Percentiles rank a stretch among this genome's conserved stretches.
phyloP scores from a whole-genome alignment of 2,888 invertebrate species.

The Drosophila aldrichi region DNA sequence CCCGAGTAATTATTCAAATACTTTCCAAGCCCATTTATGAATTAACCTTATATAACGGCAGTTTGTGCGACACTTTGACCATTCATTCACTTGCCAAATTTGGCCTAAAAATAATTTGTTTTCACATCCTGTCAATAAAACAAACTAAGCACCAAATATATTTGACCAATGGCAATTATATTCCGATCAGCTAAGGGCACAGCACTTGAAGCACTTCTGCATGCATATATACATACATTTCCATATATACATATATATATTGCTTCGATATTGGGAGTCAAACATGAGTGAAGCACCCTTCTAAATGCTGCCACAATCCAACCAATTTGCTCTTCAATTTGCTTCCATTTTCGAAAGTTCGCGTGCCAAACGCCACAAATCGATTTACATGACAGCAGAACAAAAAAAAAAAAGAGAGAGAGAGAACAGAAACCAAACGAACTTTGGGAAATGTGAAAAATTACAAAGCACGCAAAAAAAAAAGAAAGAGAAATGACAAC shows the following conservation, averaged over 20 bases:
- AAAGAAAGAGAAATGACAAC: slow-evolving; percentile 52
- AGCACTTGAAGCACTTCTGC: slow-evolving; percentile 8
- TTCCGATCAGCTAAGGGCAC: slow-evolving; percentile 1
- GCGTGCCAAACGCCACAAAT: slow-evolving; percentile 72
- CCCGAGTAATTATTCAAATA: not conserved
- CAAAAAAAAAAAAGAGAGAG: not conserved
- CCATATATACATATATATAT: not conserved
- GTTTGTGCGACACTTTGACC: not conserved
- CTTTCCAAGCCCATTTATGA: not conserved
- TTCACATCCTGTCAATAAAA: not conserved
- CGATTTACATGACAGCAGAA: slow-evolving; percentile 56
- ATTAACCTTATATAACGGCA: not conserved
- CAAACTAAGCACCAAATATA: not conserved
- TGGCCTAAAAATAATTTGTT: not conserved
- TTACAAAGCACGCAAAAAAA: slow-evolving; percentile 52
- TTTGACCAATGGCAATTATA: slow-evolving; percentile 9
- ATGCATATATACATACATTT: not conserved
- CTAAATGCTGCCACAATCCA: slow-evolving; percentile 47
- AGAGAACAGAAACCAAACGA: slow-evolving; percentile 9
- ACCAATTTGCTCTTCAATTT: slow-evolving; percentile 48
- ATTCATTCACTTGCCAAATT: not conserved
- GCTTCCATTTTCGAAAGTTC: slow-evolving; percentile 36
- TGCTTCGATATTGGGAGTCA: slow-evolving; percentile 3
- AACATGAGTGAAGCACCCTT: slow-evolving; percentile 53
- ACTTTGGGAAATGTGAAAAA: slow-evolving; percentile 62